Conservation (phyloP, 2,888 invertebrate species). For the Orgyia antiqua region DNA sequence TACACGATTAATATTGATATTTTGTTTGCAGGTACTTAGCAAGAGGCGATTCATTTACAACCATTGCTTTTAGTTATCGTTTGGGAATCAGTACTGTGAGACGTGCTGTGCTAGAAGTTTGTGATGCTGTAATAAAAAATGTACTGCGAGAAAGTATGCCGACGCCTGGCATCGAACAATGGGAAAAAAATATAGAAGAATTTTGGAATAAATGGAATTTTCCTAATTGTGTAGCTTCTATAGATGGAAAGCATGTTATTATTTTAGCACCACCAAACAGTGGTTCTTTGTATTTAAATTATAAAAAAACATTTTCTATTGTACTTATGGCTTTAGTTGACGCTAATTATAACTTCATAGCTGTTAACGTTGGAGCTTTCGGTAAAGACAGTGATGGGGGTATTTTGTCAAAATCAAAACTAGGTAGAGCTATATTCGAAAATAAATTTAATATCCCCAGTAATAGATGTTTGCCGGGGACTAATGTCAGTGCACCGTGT, state of each 20-base stretch:
- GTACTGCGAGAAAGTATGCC: conserved; percentile 10
- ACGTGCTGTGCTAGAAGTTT: conserved; percentile 11
- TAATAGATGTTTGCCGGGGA: conserved; percentile 4
- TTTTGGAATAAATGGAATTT: conserved; percentile 17
- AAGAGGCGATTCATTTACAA: conserved; percentile 12
- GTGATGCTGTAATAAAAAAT: conserved; percentile 15
- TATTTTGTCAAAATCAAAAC: conserved; percentile 7
- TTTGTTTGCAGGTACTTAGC: conserved; percentile 15
- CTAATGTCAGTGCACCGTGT: conserved; percentile 3
- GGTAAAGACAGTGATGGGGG: conserved; percentile 10
- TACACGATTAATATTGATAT: too few relatives aligned
- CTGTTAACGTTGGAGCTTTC: conserved; percentile 9
- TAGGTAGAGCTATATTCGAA: conserved; percentile 7
- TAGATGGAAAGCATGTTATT: conserved; percentile 11
- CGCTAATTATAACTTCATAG: conserved; percentile 9
- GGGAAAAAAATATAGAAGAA: conserved; percentile 12
- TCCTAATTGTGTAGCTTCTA: conserved; percentile 13
- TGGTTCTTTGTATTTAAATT: conserved; percentile 16
- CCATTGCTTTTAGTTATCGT: conserved; percentile 14
- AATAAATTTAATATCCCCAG: conserved; percentile 8
- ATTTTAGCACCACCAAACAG: conserved; percentile 13
- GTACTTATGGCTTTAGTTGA: conserved; percentile 11
- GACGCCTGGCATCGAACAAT: conserved; percentile 7
- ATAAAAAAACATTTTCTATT: conserved; percentile 6
- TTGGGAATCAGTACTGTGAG: conserved; percentile 10